Percentiles rank a stretch among this genome's conserved stretches.
phyloP scores from a whole-genome alignment of 2,888 invertebrate species.

The Entomobrya multifasciata region DNA sequence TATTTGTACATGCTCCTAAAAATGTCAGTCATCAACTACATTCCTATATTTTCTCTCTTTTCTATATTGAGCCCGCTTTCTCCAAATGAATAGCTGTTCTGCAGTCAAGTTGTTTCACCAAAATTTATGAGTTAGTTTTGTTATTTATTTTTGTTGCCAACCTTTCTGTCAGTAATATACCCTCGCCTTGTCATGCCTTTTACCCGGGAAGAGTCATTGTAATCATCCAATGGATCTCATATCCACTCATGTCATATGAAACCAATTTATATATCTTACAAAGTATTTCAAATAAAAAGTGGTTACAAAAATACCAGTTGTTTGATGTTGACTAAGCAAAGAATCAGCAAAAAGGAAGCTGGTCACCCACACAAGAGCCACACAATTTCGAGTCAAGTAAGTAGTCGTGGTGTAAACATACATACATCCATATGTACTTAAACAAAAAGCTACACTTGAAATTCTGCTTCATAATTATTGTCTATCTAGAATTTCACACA shows the following conservation, averaged over 20 bases:
- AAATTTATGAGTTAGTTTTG: not conserved
- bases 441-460: not conserved
- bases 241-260: too few species aligned
- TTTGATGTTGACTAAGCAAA: too few species aligned
- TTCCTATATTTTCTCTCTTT: not conserved
- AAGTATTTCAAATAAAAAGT: too few species aligned
- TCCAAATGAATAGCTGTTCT: not conserved
- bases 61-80: constrained; percentile 2
- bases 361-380: not conserved
- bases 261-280: too few species aligned
- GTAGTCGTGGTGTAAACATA: not conserved
- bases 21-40: constrained; percentile 1
- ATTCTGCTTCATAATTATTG: not conserved
- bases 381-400: not conserved
- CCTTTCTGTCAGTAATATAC: too few species aligned
- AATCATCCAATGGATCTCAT: not conserved
- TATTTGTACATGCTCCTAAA: too few species aligned
- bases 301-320: too few species aligned
- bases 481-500: not conserved
- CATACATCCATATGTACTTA: not conserved
- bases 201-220: too few species aligned
- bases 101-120: not conserved
- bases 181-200: too few species aligned
- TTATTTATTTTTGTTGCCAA: too few species aligned
- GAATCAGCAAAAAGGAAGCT: not conserved